Percentiles rank a stretch among this genome's conserved stretches.
Evolutionary conservation across 2,797 vertebrate species (phyloP).

Genomic region (Gallirallus australis): DNA sequence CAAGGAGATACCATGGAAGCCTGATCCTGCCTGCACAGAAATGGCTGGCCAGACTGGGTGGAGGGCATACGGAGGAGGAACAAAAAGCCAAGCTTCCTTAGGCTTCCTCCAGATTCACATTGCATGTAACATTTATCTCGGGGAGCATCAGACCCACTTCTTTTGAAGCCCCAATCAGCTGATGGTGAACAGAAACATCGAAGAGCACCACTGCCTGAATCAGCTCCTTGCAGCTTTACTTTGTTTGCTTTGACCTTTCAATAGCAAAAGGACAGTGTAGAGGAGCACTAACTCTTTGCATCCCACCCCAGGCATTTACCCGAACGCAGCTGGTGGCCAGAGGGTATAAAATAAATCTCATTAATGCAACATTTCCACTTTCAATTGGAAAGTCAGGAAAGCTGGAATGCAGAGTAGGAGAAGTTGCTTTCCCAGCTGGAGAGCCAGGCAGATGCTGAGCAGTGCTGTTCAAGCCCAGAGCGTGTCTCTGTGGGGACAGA

Average conservation of each 20-base stretch:
- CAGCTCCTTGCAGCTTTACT: not conserved
- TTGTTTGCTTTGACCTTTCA: not conserved
- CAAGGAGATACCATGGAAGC: rapidly evolving
- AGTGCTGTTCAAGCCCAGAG: not conserved
- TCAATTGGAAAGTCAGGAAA: not conserved
- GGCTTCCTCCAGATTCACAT: not conserved
- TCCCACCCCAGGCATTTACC: not conserved
- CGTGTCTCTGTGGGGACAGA: not conserved
- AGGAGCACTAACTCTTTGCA: not conserved
- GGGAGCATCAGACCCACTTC: not conserved
- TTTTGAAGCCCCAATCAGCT: not conserved
- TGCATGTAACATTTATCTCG: not conserved
- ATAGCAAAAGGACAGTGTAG: not conserved
- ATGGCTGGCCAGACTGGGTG: rapidly evolving
- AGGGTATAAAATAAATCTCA: not conserved
- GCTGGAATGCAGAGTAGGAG: rapidly evolving
- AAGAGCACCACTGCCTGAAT: not conserved
- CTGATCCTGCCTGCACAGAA: not conserved
- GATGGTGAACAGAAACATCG: not conserved
- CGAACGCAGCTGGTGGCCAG: not conserved
- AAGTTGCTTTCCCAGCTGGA: not conserved
- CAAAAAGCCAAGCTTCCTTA: not conserved
- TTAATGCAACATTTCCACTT: not conserved
- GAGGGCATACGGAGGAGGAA: not conserved
- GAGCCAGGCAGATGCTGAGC: not conserved